Evolutionary conservation across 2,113 vertebrate species (phyloP).

Genomic region (Platichthys stellatus): DNA sequence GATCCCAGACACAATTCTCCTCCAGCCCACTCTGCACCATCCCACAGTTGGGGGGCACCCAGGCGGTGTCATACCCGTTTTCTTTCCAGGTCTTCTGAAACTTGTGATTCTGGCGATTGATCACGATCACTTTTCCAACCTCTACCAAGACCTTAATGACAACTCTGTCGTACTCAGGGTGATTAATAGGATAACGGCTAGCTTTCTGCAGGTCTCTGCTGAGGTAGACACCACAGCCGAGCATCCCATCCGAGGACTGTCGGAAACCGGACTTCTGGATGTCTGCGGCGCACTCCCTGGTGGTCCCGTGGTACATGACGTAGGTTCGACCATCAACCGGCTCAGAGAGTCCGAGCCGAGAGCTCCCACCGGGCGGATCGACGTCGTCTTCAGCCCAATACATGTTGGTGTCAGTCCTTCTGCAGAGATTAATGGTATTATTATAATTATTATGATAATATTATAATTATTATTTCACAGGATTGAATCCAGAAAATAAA

Average conservation of each 20-base stretch:
- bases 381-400: constrained; percentile 65
- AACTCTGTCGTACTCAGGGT: accelerated
- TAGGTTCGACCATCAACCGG: neutral
- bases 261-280: constrained; percentile 19
- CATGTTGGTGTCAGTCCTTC: constrained; percentile 9
- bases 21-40: neutral
- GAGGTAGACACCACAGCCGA: constrained; percentile 75
- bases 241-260: constrained; percentile 55
- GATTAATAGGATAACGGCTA: constrained; percentile 39
- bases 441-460: neutral
- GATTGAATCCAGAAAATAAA: no score
- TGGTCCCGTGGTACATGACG: constrained; percentile 82
- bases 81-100: accelerated
- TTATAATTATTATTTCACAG: no score
- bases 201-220: constrained; percentile 76
- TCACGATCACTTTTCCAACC: no score
- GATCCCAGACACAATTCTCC: neutral
- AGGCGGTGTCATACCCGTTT: constrained; percentile 32
- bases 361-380: accelerated
- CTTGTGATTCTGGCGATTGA: no score
- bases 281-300: accelerated
- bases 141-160: no score
- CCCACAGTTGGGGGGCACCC: constrained; percentile 17
- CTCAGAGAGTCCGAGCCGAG: accelerated
- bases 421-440: neutral